A percentile compares a stretch with the other conserved stretches of the same genome.
phyloP scores from a whole-genome alignment of 2,113 vertebrate species.

The Copsychus sechellarum region DNA sequence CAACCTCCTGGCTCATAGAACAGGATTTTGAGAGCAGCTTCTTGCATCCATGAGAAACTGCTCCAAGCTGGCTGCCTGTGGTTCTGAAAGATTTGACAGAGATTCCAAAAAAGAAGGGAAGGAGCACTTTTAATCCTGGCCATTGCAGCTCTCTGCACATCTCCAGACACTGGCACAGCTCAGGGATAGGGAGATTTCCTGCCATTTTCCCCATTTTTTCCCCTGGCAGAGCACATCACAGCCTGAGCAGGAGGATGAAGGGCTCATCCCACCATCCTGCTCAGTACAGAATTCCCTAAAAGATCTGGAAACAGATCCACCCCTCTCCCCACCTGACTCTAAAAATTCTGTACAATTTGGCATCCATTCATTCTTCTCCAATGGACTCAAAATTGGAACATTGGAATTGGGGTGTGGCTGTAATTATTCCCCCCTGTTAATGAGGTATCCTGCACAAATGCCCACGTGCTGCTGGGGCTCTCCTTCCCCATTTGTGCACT shows the following conservation, averaged over 20 bases:
- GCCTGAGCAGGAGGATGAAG: neutral
- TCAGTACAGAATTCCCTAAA: neutral
- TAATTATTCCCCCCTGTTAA: neutral
- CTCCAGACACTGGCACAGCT: neutral
- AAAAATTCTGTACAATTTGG: neutral
- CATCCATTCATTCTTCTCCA: neutral
- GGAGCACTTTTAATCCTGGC: neutral
- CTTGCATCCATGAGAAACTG: neutral
- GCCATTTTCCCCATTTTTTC: neutral
- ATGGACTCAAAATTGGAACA: fast-evolving
- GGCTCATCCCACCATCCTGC: neutral
- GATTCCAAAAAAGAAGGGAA: neutral
- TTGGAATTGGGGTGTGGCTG: fast-evolving
- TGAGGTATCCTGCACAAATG: neutral
- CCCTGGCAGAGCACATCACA: neutral
- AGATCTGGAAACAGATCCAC: neutral
- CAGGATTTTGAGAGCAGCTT: neutral
- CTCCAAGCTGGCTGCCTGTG: neutral
- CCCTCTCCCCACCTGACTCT: neutral
- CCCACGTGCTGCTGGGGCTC: neutral
- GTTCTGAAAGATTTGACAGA: neutral
- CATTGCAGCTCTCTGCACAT: neutral
- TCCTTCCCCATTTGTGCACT: neutral
- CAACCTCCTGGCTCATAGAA: neutral
- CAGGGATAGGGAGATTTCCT: neutral